A percentile compares a stretch with the other conserved stretches of the same genome.
Conservation (phyloP, 2,888 invertebrate species). For the Craniophora ligustri region DNA sequence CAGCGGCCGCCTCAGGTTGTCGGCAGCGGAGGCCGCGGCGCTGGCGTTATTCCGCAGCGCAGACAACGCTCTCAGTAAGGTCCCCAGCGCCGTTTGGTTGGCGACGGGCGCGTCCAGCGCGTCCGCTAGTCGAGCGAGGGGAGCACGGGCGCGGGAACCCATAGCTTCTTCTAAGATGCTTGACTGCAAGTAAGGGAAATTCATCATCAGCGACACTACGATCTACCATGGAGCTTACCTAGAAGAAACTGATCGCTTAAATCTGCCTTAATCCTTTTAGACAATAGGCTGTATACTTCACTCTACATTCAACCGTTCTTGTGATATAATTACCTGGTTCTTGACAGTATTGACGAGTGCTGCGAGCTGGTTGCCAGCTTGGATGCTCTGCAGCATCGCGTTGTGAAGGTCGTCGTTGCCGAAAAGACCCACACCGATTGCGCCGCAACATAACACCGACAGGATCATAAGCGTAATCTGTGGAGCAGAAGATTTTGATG, state of each 20-base stretch:
- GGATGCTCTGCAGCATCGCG: slow-evolving; percentile 94
- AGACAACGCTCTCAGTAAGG: slow-evolving; percentile 91
- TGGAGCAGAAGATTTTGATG: not conserved
- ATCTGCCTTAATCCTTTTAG: too few species aligned
- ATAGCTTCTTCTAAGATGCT: slow-evolving; percentile 93
- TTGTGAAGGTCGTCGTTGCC: slow-evolving; percentile 98
- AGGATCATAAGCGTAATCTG: slow-evolving; percentile 92
- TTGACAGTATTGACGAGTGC: slow-evolving; percentile 93
- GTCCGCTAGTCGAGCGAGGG: slow-evolving; percentile 92
- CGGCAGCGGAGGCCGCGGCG: slow-evolving; percentile 92
- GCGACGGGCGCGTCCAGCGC: slow-evolving; percentile 93
- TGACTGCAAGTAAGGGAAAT: slow-evolving; percentile 85
- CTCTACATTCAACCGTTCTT: too few species aligned
- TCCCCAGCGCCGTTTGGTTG: slow-evolving; percentile 93
- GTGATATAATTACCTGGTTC: slow-evolving; percentile 91
- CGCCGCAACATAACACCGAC: slow-evolving; percentile 96
- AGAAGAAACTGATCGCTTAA: too few species aligned
- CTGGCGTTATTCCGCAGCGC: slow-evolving; percentile 93
- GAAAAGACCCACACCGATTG: slow-evolving; percentile 96
- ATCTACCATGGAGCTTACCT: too few species aligned
- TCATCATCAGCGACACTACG: too few species aligned
- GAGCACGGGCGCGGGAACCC: slow-evolving; percentile 91
- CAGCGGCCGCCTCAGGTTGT: slow-evolving; percentile 92
- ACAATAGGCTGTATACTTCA: too few species aligned
- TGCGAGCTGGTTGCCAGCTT: slow-evolving; percentile 94